A percentile compares a stretch with the other conserved stretches of the same genome.
These are phyloP conservation scores for Pedionomus torquatus DNA, from an alignment of 2,113 vertebrate genomes.

Conservation along the genomic window DNA sequence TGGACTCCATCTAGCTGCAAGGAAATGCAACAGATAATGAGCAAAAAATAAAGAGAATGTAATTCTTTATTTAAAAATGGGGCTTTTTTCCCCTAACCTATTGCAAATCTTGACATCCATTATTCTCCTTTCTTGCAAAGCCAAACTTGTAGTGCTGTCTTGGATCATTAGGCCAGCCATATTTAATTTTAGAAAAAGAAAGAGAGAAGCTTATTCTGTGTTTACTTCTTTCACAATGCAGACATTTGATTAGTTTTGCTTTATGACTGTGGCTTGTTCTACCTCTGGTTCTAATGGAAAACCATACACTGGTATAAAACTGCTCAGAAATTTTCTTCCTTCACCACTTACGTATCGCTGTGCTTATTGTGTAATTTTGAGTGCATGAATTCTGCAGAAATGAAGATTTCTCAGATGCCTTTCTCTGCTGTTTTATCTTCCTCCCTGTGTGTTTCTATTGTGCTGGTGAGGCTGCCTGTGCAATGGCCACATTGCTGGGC, in stretches of 20 bases:
- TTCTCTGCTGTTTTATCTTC: background rate
- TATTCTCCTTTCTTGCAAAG: background rate
- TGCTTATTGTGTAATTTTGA: background rate
- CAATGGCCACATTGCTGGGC: background rate
- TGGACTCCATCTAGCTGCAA: background rate
- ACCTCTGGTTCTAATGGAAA: background rate
- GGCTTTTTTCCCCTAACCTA: background rate
- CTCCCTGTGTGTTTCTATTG: background rate
- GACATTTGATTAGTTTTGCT: background rate
- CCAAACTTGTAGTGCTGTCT: background rate
- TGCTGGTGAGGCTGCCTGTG: background rate
- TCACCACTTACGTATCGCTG: accelerated
- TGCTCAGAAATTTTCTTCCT: background rate
- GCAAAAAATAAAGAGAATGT: background rate
- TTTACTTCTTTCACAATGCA: background rate
- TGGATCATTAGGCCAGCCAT: background rate
- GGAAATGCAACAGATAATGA: background rate
- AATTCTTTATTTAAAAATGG: background rate
- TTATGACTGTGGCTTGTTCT: background rate
- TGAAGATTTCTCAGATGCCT: background rate
- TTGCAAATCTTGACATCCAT: background rate
- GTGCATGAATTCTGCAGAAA: background rate
- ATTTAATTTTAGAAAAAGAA: background rate
- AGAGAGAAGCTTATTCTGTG: background rate
- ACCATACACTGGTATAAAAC: background rate